A percentile compares a stretch with the other conserved stretches of the same genome.
phyloP scores from a whole-genome alignment of 2,888 invertebrate genomes.

The Macaria notata region DNA sequence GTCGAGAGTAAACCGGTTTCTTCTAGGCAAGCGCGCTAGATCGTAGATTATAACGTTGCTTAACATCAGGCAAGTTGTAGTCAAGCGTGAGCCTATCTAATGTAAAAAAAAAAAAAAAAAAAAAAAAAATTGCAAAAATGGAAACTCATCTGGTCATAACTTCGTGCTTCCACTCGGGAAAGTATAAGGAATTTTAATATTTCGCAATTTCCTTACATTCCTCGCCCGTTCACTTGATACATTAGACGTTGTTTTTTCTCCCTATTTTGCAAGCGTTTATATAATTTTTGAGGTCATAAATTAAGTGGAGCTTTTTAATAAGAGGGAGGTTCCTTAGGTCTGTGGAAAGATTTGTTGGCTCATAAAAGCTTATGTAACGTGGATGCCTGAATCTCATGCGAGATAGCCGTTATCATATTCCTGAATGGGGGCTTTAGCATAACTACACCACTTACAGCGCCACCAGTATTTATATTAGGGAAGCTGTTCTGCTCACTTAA shows the following conservation, averaged over 20 bases:
- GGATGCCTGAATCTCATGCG: too few species aligned
- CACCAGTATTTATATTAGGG: too few species aligned
- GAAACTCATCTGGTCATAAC: slow-evolving; percentile 15
- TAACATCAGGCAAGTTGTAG: too few species aligned
- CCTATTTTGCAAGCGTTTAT: slow-evolving; percentile 15
- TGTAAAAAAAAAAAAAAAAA: too few species aligned
- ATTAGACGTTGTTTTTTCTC: slow-evolving; percentile 53
- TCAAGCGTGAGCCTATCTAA: too few species aligned
- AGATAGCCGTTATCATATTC: too few species aligned
- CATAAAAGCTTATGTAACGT: neutral
- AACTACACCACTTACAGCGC: too few species aligned
- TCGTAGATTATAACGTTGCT: too few species aligned
- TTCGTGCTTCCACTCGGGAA: slow-evolving; percentile 21
- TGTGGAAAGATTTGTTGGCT: slow-evolving; percentile 5
- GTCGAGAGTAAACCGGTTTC: too few species aligned
- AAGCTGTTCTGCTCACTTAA: too few species aligned
- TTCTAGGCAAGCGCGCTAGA: too few species aligned
- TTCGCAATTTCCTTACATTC: slow-evolving; percentile 44
- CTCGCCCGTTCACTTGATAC: slow-evolving; percentile 57
- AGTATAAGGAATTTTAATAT: slow-evolving; percentile 53
- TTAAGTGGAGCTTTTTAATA: slow-evolving; percentile 14
- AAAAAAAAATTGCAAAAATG: slow-evolving; percentile 11
- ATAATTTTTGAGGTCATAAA: slow-evolving; percentile 11
- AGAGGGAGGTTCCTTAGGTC: neutral
- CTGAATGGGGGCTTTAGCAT: too few species aligned